Percentiles rank a stretch among this genome's conserved stretches.
phyloP scores from a whole-genome alignment of 2,113 vertebrate genomes.

The Irena cyanogastra region DNA sequence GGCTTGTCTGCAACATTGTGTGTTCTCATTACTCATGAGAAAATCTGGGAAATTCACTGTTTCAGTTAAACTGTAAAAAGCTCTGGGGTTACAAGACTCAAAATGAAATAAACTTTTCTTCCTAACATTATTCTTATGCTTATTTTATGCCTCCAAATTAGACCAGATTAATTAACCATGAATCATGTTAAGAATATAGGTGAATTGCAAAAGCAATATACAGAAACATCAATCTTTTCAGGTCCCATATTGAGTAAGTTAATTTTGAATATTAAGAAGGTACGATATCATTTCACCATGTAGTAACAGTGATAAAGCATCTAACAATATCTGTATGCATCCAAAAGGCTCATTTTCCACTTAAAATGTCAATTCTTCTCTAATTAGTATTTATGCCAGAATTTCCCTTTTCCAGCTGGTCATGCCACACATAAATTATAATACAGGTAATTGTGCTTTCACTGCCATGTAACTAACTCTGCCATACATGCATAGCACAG shows the following conservation, averaged over 20 bases:
- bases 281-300: neutral
- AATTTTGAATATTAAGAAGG: neutral
- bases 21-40: neutral
- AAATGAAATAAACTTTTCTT: neutral
- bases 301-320: neutral
- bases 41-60: neutral
- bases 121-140: neutral
- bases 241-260: neutral
- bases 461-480: neutral
- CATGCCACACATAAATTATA: neutral
- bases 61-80: neutral
- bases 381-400: neutral
- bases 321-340: neutral
- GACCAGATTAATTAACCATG: neutral
- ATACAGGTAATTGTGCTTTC: neutral
- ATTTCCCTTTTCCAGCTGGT: neutral
- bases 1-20: neutral
- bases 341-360: neutral
- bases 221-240: neutral
- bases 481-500: neutral
- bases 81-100: neutral
- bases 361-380: neutral
- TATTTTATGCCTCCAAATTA: neutral
- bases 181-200: neutral
- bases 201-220: neutral